phyloP scores from a whole-genome alignment of 2,797 vertebrate genomes.

The Delichon dasypus region DNA sequence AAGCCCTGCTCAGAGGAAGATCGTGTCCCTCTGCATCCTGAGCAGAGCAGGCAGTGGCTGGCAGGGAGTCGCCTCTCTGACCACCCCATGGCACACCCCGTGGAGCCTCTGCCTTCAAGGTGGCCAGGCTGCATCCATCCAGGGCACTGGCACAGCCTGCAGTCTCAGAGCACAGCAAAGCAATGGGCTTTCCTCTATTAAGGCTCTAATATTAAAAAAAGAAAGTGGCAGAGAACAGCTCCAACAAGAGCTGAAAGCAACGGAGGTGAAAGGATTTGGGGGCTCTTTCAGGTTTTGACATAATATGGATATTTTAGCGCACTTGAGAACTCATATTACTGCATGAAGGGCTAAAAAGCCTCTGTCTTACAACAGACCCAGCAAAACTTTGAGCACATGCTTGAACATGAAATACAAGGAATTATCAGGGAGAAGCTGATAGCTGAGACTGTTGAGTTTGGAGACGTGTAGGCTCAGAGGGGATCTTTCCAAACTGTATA shows the following conservation, averaged over 20 bases:
- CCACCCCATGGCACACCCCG: accelerated
- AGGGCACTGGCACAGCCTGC: not conserved
- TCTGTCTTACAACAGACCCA: not conserved
- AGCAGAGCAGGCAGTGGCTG: not conserved
- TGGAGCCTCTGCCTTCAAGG: not conserved
- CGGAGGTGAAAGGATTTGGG: not conserved
- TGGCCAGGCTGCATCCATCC: not conserved
- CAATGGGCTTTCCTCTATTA: not conserved
- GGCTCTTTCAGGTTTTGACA: not conserved
- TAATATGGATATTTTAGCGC: not conserved
- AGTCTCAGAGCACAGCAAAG: not conserved
- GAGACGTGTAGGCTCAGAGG: not conserved
- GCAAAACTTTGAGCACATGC: not conserved
- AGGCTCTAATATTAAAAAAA: not conserved
- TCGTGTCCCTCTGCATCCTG: not conserved
- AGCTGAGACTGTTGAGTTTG: not conserved
- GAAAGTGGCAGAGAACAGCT: not conserved
- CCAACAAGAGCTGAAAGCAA: not conserved
- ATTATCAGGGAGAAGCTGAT: not conserved
- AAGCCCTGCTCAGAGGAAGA: not conserved
- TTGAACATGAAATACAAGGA: not conserved
- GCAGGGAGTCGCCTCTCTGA: not conserved
- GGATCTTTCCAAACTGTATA: not conserved
- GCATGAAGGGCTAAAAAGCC: not conserved
- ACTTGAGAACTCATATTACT: not conserved